Conservation (phyloP, 2,888 invertebrate species). For the Neoitamus cyanurus region DNA sequence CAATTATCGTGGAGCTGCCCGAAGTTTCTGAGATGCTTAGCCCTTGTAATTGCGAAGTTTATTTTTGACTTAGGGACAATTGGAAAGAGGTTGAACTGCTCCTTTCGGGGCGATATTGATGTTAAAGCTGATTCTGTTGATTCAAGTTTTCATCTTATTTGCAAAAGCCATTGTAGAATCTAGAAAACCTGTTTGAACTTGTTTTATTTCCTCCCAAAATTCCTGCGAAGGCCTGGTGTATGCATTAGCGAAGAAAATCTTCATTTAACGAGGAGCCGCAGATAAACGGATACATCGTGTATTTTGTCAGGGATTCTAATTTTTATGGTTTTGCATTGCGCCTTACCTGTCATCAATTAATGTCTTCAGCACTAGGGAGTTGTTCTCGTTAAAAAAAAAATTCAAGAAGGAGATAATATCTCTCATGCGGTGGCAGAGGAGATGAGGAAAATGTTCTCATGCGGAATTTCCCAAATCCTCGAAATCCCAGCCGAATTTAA, state of each 20-base stretch:
- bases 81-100: not conserved
- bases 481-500: conserved; percentile 35
- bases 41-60: not conserved
- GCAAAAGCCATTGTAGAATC: not conserved
- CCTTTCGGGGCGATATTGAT: not conserved
- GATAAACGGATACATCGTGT: not conserved
- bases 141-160: not conserved
- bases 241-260: too few relatives aligned
- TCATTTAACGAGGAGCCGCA: not conserved
- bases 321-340: not conserved
- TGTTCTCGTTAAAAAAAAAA: not conserved
- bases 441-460: conserved; percentile 8
- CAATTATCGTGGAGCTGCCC: not conserved
- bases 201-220: too few relatives aligned
- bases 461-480: conserved; percentile 25
- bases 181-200: not conserved
- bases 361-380: not conserved
- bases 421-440: not conserved
- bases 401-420: not conserved
- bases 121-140: not conserved
- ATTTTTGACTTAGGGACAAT: not conserved
- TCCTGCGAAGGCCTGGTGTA: too few relatives aligned
- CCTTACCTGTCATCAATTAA: not conserved
- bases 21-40: not conserved
- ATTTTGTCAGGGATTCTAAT: not conserved